These are phyloP conservation scores for Vanacampus margaritifer DNA, from an alignment of 2,113 vertebrate species.

Conservation along the genomic window DNA sequence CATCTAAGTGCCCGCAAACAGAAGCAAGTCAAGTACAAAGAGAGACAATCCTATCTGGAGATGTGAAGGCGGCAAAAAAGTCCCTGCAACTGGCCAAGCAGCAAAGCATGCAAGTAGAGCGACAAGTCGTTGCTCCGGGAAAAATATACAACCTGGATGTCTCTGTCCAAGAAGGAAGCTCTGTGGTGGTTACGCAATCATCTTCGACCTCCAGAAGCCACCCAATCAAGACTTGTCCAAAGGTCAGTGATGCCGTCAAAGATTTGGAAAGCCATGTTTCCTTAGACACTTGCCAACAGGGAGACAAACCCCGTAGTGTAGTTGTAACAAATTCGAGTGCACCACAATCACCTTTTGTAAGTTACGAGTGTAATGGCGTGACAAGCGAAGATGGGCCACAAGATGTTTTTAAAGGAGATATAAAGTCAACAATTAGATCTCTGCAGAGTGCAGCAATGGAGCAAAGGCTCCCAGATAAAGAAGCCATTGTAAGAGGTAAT, in stretches of 20 bases:
- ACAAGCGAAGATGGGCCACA: slow-evolving; percentile 73
- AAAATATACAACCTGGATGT: slow-evolving; percentile 71
- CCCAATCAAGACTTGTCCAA: slow-evolving; percentile 73
- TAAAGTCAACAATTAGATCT: slow-evolving; percentile 83
- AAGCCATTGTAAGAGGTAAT: slow-evolving; percentile 82
- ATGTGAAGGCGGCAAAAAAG: slow-evolving; percentile 81
- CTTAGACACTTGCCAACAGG: slow-evolving; percentile 63
- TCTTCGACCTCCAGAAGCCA: slow-evolving; percentile 64
- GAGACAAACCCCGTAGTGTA: slow-evolving; percentile 64
- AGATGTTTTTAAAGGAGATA: slow-evolving; percentile 80
- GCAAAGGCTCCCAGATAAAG: slow-evolving; percentile 80
- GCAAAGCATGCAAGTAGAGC: slow-evolving; percentile 81
- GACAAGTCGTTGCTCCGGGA: slow-evolving; percentile 75
- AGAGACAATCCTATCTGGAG: slow-evolving; percentile 82
- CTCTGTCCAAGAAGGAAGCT: slow-evolving; percentile 67
- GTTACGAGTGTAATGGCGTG: slow-evolving; percentile 73
- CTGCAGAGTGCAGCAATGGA: slow-evolving; percentile 79
- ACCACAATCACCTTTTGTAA: slow-evolving; percentile 66
- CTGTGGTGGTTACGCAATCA: slow-evolving; percentile 67
- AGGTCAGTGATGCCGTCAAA: slow-evolving; percentile 89
- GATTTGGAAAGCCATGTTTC: slow-evolving; percentile 62
- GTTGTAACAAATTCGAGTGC: slow-evolving; percentile 69
- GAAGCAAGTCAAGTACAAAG: slow-evolving; percentile 67
- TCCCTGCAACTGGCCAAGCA: slow-evolving; percentile 84
- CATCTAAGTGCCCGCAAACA: slow-evolving; percentile 65